A percentile compares a stretch with the other conserved stretches of the same genome.
Conservation (phyloP, 1,140 invertebrate species). For the Pteromalus puparum region DNA sequence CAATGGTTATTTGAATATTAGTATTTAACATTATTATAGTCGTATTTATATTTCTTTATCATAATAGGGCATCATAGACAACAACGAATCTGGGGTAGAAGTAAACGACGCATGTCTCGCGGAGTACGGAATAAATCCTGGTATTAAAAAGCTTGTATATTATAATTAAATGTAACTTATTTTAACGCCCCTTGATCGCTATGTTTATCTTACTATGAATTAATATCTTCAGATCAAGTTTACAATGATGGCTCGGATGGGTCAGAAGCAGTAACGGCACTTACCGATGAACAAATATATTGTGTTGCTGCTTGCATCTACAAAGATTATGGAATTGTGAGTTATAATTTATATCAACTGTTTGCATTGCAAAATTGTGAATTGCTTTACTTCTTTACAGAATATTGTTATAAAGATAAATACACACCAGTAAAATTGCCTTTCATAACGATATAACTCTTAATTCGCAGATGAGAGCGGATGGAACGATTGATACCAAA, state of each 20-base stretch:
- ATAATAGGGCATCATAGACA: not conserved
- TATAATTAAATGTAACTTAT: too few relatives aligned
- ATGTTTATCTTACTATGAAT: not conserved
- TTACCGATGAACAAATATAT: not conserved
- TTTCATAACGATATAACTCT: not conserved
- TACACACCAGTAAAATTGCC: not conserved
- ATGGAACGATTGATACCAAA: not conserved
- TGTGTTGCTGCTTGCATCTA: constrained; percentile 14
- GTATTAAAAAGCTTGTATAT: not conserved
- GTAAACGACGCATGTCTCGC: not conserved
- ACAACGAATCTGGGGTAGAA: not conserved
- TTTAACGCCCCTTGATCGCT: not conserved
- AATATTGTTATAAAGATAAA: too few relatives aligned
- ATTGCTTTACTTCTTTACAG: not conserved
- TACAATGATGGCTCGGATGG: not conserved
- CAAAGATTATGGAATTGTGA: constrained; percentile 5
- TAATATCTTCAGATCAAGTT: not conserved
- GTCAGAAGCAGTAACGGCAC: not conserved
- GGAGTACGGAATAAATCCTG: constrained; percentile 9
- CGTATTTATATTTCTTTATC: not conserved
- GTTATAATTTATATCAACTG: not conserved
- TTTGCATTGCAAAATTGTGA: not conserved
- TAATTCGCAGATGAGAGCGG: not conserved
- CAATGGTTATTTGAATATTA: too few relatives aligned
- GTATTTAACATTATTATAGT: too few relatives aligned